Evolutionary conservation across 37 sponge, comb jelly and placozoan genomes (phyloP), one percentile per base, ranked within the genome.

Genomic region (Crambe crambe): DNA sequence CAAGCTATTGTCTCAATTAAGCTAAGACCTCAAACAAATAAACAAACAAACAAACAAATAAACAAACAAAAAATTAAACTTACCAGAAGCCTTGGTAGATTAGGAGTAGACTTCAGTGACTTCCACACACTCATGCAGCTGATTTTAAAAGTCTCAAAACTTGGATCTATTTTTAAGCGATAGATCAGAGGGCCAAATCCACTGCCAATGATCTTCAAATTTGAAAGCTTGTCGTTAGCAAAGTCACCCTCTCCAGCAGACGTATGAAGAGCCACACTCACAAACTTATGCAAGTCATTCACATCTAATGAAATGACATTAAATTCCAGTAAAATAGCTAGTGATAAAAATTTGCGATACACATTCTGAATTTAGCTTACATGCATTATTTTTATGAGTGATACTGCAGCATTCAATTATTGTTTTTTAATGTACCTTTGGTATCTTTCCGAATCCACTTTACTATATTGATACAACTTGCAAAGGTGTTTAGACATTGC

Each of bases 191-290:
- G 42, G 4, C 71, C 71, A 70, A 72, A 88, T 6, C 79, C 83
- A 72, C 74, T 88, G 17, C 83, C 83, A 58, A 88, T 83, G 15
- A 56, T 82, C 23, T 72, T 47, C 3, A 88, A 42, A 37, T 60
- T 42, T 2, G 89, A 88, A 35, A 88, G 83, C 35, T 54, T 82
- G 38, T 88, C 89, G 62, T 56, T 56, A 31, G 72, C 63, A n/a
- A 70, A 42, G 58, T 76, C 89, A 63, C 59, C 83, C 67, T 88
- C 89, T 65, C 86, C 86, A 72, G 89, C 83, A 25, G 83, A 64
- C 8, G 89, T 88, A 21, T 81, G 76, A 27, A 86, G 76, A 20
- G 86, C 74, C 39, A 88, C 83, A 31, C 56, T 82, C 22, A 88
- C 89, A 72, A 88, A 88, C 22, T 72, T 71, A 29, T 81, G 78